Conservation (phyloP, 2,113 vertebrate genomes). For the Menura novaehollandiae region DNA sequence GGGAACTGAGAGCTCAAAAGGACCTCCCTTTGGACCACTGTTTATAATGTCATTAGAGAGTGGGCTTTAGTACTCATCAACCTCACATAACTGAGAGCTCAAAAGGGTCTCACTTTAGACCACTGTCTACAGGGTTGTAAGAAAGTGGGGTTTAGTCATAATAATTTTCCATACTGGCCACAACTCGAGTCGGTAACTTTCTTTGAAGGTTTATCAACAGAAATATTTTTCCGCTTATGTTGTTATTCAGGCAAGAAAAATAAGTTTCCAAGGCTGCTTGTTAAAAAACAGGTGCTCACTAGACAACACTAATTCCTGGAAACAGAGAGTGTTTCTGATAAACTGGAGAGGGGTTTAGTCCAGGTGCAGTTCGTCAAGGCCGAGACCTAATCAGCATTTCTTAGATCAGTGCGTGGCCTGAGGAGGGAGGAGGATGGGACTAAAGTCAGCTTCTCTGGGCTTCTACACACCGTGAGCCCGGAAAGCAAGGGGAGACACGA, state of each 20-base stretch:
- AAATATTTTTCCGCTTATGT: not conserved
- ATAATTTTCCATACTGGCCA: not conserved
- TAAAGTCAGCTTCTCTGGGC: not conserved
- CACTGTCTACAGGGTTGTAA: not conserved
- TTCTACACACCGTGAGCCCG: not conserved
- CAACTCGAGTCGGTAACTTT: accelerated
- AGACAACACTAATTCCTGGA: not conserved
- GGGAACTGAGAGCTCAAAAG: not conserved
- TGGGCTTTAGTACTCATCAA: not conserved
- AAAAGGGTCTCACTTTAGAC: not conserved
- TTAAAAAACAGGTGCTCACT: not conserved
- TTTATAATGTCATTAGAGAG: not conserved
- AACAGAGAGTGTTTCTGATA: not conserved
- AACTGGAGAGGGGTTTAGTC: not conserved
- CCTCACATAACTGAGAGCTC: not conserved
- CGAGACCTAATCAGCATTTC: not conserved
- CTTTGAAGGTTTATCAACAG: not conserved
- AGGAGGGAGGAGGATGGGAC: not conserved
- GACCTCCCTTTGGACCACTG: not conserved
- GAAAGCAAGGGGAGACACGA: not conserved
- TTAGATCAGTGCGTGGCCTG: not conserved
- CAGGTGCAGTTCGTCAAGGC: not conserved
- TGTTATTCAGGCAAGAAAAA: not conserved
- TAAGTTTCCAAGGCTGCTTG: not conserved
- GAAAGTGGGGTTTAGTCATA: not conserved